Base-by-base conservation (phyloP, 2,797 vertebrate species). In the Hephaestus fuliginosus region DNA sequence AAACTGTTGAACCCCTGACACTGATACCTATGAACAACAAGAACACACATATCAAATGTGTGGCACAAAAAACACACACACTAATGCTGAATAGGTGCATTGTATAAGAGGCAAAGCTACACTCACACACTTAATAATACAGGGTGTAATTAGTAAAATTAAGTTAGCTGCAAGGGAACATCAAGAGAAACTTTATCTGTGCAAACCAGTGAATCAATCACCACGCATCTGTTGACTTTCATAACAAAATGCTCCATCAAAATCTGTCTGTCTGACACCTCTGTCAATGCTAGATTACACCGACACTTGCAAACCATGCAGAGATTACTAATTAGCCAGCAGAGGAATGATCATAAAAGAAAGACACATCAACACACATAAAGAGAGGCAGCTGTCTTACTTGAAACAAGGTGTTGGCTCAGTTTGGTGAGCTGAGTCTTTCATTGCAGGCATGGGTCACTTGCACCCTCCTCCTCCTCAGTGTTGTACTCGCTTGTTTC, bases 181-280 rank as follows among this genome's bases (percentile, higher is more conserved):
- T 84, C 48, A 77, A 64, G 51, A 33, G 1, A 60, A 65, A 58
- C 30, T 43, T 44, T 10, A 18, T 65, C 15, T 22, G 2, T 46
- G 17, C 52, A 46, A 46, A 65, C 20, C 60, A 36, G 52, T 51
- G 14, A 72, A 72, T 73, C 66, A 62, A 48, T 75, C 80, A 53
- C 36, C 17, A 8, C 33, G 39, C 49, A 76, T 71, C 69, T 81
- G 75, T 30, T 61, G 55, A 22, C 44, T 41, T 48, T 33, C 41
- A 80, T 12, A n/a, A 58, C 44, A 44, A 56, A 71, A 39, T 33
- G 11, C 30, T 57, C 25, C 43, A 10, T 71, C 53, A 46, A 5
- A 56, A 51, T 70, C 58, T 44, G 74, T 60, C 30, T 43, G 43
- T 30, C 36, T 22, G 49, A 81, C 62, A 71, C 13, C 14, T 57